These are phyloP conservation scores for Caenorhabditis brenneri DNA, from an alignment of 1,140 invertebrate genomes.

Conservation along the genomic window DNA sequence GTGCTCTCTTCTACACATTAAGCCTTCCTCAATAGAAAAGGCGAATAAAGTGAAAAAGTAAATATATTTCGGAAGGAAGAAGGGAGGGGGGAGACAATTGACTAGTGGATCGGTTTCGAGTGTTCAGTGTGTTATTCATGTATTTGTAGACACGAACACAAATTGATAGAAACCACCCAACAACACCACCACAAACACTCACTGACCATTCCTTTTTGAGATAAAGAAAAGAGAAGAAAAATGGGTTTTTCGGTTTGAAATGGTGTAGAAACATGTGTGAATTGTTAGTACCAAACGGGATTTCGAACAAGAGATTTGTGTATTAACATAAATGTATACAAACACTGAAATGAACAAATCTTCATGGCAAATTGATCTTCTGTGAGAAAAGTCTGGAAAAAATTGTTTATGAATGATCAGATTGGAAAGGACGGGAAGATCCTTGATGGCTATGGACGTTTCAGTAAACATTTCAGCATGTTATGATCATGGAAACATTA, in stretches of 20 bases:
- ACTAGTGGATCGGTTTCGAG: conserved; percentile 36
- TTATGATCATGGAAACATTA: too few species aligned
- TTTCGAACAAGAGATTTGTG: conserved; percentile 6
- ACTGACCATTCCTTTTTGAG: background rate
- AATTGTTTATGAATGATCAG: too few species aligned
- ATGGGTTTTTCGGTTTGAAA: background rate
- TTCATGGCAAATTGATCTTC: too few species aligned
- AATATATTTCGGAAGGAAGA: background rate
- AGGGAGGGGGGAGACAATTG: conserved; percentile 6
- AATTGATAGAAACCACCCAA: conserved; percentile 28
- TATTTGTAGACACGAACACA: conserved; percentile 20
- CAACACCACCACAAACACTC: too few species aligned
- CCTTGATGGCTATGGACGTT: too few species aligned
- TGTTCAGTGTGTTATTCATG: conserved; percentile 19
- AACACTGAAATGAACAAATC: conserved; percentile 27
- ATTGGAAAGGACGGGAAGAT: too few species aligned
- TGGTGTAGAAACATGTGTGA: background rate
- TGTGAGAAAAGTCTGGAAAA: too few species aligned
- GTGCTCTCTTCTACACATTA: conserved; percentile 17
- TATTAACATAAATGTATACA: conserved; percentile 33
- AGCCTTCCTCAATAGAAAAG: conserved; percentile 40
- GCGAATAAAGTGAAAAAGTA: conserved; percentile 41
- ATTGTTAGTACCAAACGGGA: conserved; percentile 30
- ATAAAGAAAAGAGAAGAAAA: background rate
- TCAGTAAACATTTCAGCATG: too few species aligned